Base-by-base conservation (phyloP, 1,140 invertebrate genomes). In the Solenopsis invicta region DNA sequence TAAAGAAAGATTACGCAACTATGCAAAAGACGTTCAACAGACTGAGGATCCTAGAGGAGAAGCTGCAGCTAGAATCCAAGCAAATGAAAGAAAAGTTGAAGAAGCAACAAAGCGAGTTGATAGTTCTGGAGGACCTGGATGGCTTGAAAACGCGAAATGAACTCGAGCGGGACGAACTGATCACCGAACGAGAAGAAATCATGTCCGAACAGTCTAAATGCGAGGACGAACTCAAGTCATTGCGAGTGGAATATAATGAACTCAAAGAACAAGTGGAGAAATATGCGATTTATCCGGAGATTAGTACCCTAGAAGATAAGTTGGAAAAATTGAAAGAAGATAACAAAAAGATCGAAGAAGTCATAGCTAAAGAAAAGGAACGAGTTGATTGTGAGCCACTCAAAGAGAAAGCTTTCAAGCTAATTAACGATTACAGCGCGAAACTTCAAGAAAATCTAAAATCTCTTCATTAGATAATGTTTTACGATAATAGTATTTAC, bases 211-310 rank as follows among this genome's bases (percentile, higher is more conserved):
- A 93, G 48, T 88, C 81, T 6, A 67, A 81, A 2, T 87, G 84
- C 56, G 80, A 91, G 41, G 66, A 90, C 71, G 92, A 95, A 56
- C 78, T 95, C 4, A 69, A 90, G 56, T 67, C 87, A 10, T 18
- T 92, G 16, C 45, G 90, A 56, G 87, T 84, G 5, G 90, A 95
- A 41, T 91, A 94, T 21, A 54, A 92, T 6, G 88, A 92, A 67
- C 87, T 95, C 18, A 93, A 94, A 81, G 80, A 90, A 24, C 72
- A 80, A 29, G 77, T 95, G 10, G 78, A 94, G n/a, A 89, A 88
- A 45, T 95, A 95, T 85, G 92, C 94, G 61, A 91, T 91, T 61
- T 95, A 95, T 90, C 75, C 86, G 5, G 91, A 94, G n/a, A 94
- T 96, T 4, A 93, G 87, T 80, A 76, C 85, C 4, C 66, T 95